phyloP scores from a whole-genome alignment of 2,797 vertebrate genomes.

The Falco columbarius region DNA sequence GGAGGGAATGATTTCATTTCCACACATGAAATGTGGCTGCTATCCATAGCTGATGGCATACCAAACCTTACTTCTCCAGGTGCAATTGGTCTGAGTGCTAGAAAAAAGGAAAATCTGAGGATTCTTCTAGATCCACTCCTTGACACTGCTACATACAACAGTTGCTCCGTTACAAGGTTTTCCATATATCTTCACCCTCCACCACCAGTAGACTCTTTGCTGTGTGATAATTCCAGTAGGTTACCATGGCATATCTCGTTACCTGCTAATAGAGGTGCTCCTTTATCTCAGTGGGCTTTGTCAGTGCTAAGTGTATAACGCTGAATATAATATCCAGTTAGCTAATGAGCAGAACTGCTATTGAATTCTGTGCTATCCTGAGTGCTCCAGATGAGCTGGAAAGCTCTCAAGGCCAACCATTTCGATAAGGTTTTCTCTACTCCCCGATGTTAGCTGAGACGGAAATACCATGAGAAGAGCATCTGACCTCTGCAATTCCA shows the following conservation, averaged over 20 bases:
- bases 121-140: neutral
- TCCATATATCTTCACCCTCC: neutral
- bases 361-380: neutral
- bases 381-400: neutral
- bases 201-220: rapidly evolving
- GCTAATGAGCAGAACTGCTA: neutral
- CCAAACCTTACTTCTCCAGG: neutral
- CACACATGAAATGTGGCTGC: neutral
- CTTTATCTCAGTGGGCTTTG: rapidly evolving
- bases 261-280: neutral
- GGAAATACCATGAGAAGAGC: neutral
- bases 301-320: rapidly evolving
- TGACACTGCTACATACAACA: neutral
- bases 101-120: neutral
- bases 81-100: neutral
- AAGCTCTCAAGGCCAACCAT: neutral
- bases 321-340: neutral
- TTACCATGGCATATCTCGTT: neutral
- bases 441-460: neutral
- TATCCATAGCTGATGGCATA: neutral
- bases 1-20: neutral
- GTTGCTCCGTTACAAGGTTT: neutral
- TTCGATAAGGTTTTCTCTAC: neutral
- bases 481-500: neutral
- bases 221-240: neutral